Evolutionary conservation across 2,113 vertebrate species (phyloP), one percentile per base, ranked within the genome.

Genomic region (Scomber japonicus): DNA sequence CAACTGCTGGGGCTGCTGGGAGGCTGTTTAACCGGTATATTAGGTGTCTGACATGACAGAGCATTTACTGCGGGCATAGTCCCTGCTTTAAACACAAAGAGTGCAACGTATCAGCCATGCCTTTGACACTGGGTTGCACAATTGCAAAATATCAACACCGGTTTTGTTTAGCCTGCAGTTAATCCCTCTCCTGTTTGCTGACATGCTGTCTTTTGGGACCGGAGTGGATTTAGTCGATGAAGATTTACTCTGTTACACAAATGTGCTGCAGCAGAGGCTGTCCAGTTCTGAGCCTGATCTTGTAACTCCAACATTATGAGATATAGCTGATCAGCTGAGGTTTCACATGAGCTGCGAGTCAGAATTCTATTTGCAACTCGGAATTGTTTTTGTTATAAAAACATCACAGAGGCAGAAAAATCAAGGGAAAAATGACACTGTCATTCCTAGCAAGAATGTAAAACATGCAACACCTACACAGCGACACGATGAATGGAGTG

Each of bases 21-120:
- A 87, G 83, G 63, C 82, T 90, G 75, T 82, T 93, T 91, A 89
- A 91, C 90, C 13, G 55, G 79, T 93, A 79, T 89, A 92, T 92
- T 90, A 91, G 85, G 75, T 88, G 82, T 81, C 73, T 87, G 83
- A 88, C 88, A 87, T 80, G 85, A 82, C 56, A 60, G 80, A 75
- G 70, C 82, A 48, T 78, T 85, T 79, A 84, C 55, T 68, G 60
- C 30, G 4, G 27, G 7, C 66, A 59, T 53, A 61, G 68, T 48
- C 24, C 44, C 48, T 31, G 66, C 54, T 78, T 84, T 73, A 68
- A 75, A 77, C 70, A 80, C 54, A 61, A 77, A 84, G 14, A 74
- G 44, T 31, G 62, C 65, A 57, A 57, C 53, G 59, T 66, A 56
- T 76, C 44, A 72, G 45, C 27, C 64, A 72, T 48, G 48, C 44